Evolutionary conservation across 2,888 invertebrate genomes (phyloP).

Genomic region (Strigamia crassipes): DNA sequence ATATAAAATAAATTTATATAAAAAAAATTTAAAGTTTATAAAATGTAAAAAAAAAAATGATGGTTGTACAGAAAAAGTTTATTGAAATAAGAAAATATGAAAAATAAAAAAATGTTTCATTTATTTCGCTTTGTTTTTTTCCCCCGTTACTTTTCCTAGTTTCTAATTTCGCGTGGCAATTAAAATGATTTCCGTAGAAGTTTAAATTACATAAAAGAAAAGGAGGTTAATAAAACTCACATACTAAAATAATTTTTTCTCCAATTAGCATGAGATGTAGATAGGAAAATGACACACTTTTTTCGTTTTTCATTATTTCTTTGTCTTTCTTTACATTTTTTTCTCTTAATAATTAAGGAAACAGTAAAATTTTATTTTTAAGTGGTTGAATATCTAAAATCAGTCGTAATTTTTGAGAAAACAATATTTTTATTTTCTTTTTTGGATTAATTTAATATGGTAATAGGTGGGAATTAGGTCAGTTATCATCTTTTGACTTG

Average conservation of each 20-base stretch:
- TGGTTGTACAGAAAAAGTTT: constrained; percentile 8
- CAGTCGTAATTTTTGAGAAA: background rate
- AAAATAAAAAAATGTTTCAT: background rate
- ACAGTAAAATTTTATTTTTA: background rate
- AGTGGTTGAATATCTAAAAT: background rate
- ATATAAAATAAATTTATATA: background rate
- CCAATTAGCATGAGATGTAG: background rate
- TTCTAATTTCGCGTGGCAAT: background rate
- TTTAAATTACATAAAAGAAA: constrained; percentile 12
- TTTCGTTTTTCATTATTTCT: background rate
- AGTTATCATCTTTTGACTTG: background rate
- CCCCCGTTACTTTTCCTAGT: background rate
- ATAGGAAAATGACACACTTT: constrained; percentile 32
- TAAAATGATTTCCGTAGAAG: constrained; percentile 5
- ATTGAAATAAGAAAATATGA: background rate
- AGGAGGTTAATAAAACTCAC: constrained; percentile 25
- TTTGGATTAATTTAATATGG: constrained; percentile 5
- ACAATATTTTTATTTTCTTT: background rate
- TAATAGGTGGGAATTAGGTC: background rate
- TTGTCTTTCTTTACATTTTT: background rate
- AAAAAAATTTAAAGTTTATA: background rate
- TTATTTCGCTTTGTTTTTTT: background rate
- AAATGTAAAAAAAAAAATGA: background rate
- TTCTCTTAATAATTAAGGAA: background rate
- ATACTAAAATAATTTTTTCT: background rate